phyloP scores from a whole-genome alignment of 2,888 invertebrate genomes.

The Coleophora flavipennella region DNA sequence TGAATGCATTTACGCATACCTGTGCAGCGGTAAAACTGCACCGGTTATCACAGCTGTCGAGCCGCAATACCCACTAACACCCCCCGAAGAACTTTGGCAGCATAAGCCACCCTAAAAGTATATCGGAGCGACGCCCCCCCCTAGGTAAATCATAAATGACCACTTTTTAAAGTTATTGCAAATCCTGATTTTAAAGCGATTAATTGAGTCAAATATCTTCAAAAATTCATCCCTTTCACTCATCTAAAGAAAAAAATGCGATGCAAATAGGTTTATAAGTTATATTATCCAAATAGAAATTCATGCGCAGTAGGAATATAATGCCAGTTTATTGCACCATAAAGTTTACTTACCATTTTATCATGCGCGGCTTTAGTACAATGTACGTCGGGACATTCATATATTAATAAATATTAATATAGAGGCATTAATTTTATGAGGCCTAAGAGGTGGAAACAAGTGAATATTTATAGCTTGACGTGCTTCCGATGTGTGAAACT shows the following conservation, averaged over 20 bases:
- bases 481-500: constrained; percentile 44
- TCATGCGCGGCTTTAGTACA: constrained; percentile 46
- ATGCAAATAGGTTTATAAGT: constrained; percentile 1
- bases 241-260: neutral
- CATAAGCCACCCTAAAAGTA: too few species aligned
- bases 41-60: too few species aligned
- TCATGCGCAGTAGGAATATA: constrained; percentile 38
- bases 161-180: too few species aligned
- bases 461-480: constrained; percentile 58
- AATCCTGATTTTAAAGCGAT: too few species aligned
- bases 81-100: too few species aligned
- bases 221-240: constrained; percentile 5
- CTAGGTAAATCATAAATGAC: too few species aligned
- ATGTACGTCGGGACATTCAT: constrained; percentile 41
- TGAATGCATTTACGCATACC: too few species aligned
- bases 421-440: constrained; percentile 62
- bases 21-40: too few species aligned
- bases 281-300: constrained; percentile 30
- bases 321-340: constrained; percentile 53
- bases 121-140: too few species aligned
- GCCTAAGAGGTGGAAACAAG: constrained; percentile 62
- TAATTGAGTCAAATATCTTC: too few species aligned
- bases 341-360: constrained; percentile 61
- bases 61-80: too few species aligned
- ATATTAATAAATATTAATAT: constrained; percentile 68